Percentiles rank a stretch among this genome's conserved stretches.
These are phyloP conservation scores for Ypsolopha sequella DNA, from an alignment of 2,888 invertebrate genomes.

Conservation along the genomic window DNA sequence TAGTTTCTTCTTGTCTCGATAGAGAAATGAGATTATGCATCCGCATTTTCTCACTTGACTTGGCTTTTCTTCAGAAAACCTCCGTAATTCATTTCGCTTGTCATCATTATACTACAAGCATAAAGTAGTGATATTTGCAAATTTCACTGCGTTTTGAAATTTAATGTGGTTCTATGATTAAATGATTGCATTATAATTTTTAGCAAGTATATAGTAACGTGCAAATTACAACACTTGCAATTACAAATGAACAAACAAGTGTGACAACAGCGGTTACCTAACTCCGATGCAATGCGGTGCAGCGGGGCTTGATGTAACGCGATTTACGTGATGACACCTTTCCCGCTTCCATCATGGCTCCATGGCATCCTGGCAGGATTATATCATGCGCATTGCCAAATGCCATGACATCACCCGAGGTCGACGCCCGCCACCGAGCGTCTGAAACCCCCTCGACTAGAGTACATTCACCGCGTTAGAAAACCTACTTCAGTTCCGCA, in stretches of 20 bases:
- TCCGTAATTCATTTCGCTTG: no score
- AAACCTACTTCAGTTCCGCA: conserved; percentile 67
- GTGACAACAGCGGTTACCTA: conserved; percentile 61
- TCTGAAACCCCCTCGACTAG: conserved; percentile 33
- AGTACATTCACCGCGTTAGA: conserved; percentile 67
- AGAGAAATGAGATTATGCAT: no score
- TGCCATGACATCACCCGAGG: conserved; percentile 38
- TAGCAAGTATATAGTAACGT: background rate
- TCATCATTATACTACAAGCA: no score
- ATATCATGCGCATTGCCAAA: conserved; percentile 8
- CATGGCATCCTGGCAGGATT: conserved; percentile 25
- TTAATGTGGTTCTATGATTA: background rate
- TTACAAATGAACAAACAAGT: conserved; percentile 51
- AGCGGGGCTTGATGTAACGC: conserved; percentile 46
- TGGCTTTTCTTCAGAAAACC: no score
- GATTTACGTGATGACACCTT: conserved; percentile 19
- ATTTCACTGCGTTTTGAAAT: background rate
- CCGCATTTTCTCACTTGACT: no score
- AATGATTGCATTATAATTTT: no score
- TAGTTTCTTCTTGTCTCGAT: no score
- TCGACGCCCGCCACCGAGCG: conserved; percentile 43
- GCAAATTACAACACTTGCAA: conserved; percentile 46
- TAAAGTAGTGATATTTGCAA: background rate
- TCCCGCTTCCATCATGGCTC: conserved; percentile 27
- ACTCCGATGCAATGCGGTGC: conserved; percentile 40